Evolutionary conservation across 2,797 vertebrate genomes (phyloP).

Genomic region (Poecilia velifera): DNA sequence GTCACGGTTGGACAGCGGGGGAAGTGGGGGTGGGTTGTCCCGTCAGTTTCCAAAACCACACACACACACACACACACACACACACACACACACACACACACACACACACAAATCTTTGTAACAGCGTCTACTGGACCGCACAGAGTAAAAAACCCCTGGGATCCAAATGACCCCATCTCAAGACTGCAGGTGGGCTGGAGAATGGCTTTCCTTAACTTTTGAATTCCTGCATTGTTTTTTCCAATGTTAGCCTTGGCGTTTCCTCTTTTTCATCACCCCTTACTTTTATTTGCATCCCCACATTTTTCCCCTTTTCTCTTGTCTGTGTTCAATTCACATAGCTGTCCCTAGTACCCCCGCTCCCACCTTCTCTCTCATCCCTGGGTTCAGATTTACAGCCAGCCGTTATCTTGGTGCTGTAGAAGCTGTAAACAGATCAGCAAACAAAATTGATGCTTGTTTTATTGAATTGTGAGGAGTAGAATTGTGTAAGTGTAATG

Average conservation of each 20-base stretch:
- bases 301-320: not conserved
- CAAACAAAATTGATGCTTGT: conserved; percentile 63
- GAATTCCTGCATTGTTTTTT: not conserved
- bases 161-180: too few species aligned
- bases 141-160: too few species aligned
- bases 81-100: too few species aligned
- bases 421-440: conserved; percentile 65
- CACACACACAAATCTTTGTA: too few species aligned
- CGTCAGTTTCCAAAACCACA: too few species aligned
- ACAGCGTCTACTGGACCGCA: too few species aligned
- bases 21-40: too few species aligned
- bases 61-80: too few species aligned
- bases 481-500: conserved; percentile 13
- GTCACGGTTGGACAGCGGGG: too few species aligned
- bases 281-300: not conserved
- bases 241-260: not conserved
- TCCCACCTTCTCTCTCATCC: not conserved
- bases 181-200: too few species aligned
- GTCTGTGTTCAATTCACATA: too few species aligned
- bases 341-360: not conserved
- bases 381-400: conserved; percentile 49
- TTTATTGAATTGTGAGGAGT: conserved; percentile 83
- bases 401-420: conserved; percentile 49
- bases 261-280: not conserved
- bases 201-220: not conserved